phyloP scores from a whole-genome alignment of 2,113 vertebrate genomes.

The Osmerus mordax region DNA sequence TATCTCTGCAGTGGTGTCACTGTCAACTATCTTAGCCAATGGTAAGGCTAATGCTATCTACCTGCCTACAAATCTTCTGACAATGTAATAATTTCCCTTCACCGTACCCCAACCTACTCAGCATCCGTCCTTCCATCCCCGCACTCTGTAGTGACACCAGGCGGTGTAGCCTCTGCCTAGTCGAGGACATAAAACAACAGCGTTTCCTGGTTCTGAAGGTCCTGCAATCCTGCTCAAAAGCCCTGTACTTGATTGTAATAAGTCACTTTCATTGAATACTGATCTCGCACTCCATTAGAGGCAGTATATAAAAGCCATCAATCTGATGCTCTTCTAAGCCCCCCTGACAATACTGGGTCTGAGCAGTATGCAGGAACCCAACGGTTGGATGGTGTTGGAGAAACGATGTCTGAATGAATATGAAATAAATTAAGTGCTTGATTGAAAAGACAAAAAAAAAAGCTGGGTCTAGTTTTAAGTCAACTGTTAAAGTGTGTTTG shows the following conservation, averaged over 20 bases:
- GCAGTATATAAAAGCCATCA: slow-evolving; percentile 59
- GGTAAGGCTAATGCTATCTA: slow-evolving; percentile 8
- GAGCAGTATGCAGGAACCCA: neutral
- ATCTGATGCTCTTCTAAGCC: slow-evolving; percentile 24
- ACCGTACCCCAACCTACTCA: neutral
- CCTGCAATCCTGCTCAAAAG: slow-evolving; percentile 40
- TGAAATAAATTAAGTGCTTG: too few species aligned
- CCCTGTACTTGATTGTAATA: slow-evolving; percentile 52
- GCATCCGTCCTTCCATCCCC: slow-evolving; percentile 31
- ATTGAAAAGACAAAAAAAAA: too few species aligned
- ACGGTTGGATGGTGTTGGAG: neutral
- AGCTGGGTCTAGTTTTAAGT: too few species aligned
- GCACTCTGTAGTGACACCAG: slow-evolving; percentile 61
- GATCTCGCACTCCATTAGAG: slow-evolving; percentile 57
- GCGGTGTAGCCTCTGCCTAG: slow-evolving; percentile 19
- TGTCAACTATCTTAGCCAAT: neutral
- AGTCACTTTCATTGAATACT: slow-evolving; percentile 58
- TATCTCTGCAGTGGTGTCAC: too few species aligned
- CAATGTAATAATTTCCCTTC: slow-evolving; percentile 5
- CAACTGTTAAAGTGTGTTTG: too few species aligned
- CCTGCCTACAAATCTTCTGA: slow-evolving; percentile 17
- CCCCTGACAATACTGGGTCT: slow-evolving; percentile 16
- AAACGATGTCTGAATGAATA: neutral
- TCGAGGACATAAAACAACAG: slow-evolving; percentile 40
- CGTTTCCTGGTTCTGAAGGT: slow-evolving; percentile 47